Evolutionary conservation across 2,888 invertebrate species (phyloP).

Genomic region (Trachelus stipa): DNA sequence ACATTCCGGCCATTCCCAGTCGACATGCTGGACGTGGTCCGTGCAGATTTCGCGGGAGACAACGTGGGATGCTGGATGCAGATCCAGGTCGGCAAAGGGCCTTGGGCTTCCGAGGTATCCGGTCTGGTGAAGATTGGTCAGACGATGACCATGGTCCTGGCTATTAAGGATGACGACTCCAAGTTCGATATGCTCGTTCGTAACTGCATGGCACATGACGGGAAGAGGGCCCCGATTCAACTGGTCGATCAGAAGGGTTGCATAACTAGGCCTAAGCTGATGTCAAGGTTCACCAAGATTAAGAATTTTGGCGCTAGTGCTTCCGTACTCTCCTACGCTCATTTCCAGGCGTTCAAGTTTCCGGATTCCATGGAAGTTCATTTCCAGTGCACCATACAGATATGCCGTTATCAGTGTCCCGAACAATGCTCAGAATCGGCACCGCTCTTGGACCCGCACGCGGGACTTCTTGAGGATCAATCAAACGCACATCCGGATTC

Average conservation of each 20-base stretch:
- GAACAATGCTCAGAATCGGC: conserved; percentile 86
- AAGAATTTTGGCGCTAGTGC: conserved; percentile 95
- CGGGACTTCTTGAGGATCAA: conserved; percentile 70
- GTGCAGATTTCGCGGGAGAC: conserved; percentile 94
- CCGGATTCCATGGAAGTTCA: conserved; percentile 97
- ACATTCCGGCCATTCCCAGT: conserved; percentile 95
- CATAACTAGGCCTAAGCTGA: conserved; percentile 90
- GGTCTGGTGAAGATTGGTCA: conserved; percentile 95
- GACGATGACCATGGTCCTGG: conserved; percentile 96
- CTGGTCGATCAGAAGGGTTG: conserved; percentile 93
- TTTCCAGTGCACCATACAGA: conserved; percentile 95
- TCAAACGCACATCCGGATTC: conserved; percentile 68
- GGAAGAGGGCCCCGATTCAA: conserved; percentile 92
- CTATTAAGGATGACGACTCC: conserved; percentile 94
- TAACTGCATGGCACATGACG: conserved; percentile 95
- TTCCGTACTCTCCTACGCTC: conserved; percentile 90
- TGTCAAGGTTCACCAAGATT: conserved; percentile 94
- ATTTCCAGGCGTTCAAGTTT: conserved; percentile 96
- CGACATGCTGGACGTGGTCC: conserved; percentile 94
- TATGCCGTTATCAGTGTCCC: conserved; percentile 92
- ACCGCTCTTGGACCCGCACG: conserved; percentile 56
- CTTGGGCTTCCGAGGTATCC: conserved; percentile 95
- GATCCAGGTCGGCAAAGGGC: conserved; percentile 94
- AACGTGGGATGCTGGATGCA: conserved; percentile 99
- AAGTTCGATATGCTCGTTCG: conserved; percentile 96